Percentiles rank a stretch among this genome's conserved stretches.
Conservation (phyloP, 2,888 invertebrate species). For the Dendrolimus pini region DNA sequence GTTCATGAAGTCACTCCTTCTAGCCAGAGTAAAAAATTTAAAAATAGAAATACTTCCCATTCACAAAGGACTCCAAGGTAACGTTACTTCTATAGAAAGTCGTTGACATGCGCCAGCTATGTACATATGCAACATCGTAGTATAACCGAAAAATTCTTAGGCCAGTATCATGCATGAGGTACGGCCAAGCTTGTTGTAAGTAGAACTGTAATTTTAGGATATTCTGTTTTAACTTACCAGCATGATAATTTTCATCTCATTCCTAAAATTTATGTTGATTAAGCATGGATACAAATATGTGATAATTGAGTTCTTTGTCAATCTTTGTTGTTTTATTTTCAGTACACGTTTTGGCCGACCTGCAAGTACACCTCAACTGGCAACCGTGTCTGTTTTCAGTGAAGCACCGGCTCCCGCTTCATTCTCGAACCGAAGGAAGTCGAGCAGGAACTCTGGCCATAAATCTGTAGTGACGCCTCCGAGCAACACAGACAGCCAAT, state of each 20-base stretch:
- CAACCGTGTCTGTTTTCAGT: conserved; percentile 82
- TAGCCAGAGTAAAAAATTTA: conserved; percentile 60
- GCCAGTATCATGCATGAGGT: conserved; percentile 11
- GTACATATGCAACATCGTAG: conserved; percentile 12
- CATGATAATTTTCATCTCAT: conserved; percentile 10
- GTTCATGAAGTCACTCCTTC: conserved; percentile 46
- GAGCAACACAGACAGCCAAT: conserved; percentile 54
- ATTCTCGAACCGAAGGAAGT: conserved; percentile 72
- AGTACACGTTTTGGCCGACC: conserved; percentile 65
- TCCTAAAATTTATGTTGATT: conserved; percentile 2
- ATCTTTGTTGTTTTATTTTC: conserved; percentile 45
- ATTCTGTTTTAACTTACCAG: not conserved
- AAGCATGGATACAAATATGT: not conserved
- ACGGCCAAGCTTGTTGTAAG: conserved; percentile 7
- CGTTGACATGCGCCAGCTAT: conserved; percentile 11
- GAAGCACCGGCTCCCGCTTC: conserved; percentile 69
- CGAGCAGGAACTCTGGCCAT: conserved; percentile 56
- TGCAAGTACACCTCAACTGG: conserved; percentile 75
- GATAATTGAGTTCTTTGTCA: conserved; percentile 15
- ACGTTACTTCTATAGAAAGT: conserved; percentile 5
- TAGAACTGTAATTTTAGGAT: not conserved
- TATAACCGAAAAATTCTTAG: conserved; percentile 13
- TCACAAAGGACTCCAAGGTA: conserved; percentile 64
- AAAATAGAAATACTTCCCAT: conserved; percentile 55
- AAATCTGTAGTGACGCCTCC: conserved; percentile 60